phyloP scores from a whole-genome alignment of 2,888 invertebrate species.

The Plagiodera versicolora region DNA sequence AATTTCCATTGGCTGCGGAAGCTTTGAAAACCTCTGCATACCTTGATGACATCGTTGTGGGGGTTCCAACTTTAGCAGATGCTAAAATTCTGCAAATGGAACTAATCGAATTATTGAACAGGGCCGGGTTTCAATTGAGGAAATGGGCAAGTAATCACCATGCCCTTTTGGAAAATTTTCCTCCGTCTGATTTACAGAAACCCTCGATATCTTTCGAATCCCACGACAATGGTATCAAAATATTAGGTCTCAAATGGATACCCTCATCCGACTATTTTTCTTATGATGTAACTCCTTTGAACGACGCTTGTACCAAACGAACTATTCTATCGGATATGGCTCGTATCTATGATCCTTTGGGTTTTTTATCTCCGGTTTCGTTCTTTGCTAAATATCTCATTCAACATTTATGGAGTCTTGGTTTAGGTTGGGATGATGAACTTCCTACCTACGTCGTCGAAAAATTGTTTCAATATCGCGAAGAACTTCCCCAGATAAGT shows the following conservation, averaged over 20 bases:
- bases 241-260: not conserved
- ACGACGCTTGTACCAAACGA: conserved; percentile 7
- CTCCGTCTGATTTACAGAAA: not conserved
- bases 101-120: not conserved
- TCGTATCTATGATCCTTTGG: conserved; percentile 12
- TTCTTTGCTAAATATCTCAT: conserved; percentile 20
- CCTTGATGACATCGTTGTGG: too few species aligned
- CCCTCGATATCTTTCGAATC: not conserved
- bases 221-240: not conserved
- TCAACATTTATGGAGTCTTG: conserved; percentile 16
- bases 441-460: conserved; percentile 5
- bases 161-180: not conserved
- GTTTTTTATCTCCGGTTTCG: conserved; percentile 8
- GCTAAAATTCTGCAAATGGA: not conserved
- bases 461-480: too few species aligned
- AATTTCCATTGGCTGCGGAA: not conserved
- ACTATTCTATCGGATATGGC: conserved; percentile 4
- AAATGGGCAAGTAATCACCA: not conserved
- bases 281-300: not conserved
- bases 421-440: conserved; percentile 20
- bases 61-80: not conserved
- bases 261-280: not conserved
- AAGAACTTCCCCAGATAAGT: too few species aligned
- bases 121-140: not conserved
- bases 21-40: not conserved